Percentiles rank a stretch among this genome's conserved stretches.
phyloP scores from a whole-genome alignment of 2,797 vertebrate species.

The Artibeus lituratus region DNA sequence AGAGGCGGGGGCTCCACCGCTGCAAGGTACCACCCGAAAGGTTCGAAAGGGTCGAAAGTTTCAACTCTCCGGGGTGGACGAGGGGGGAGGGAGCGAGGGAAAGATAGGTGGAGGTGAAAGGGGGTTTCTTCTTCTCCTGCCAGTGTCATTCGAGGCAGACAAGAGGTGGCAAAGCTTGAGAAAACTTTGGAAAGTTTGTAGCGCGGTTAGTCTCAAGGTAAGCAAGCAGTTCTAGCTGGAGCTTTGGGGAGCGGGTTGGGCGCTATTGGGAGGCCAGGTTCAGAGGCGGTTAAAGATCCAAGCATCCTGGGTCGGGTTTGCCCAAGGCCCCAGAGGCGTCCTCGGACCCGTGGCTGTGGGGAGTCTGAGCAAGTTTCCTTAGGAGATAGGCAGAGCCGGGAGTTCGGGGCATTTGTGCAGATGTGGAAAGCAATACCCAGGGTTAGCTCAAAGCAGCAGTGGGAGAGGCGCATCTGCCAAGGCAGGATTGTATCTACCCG shows the following conservation, averaged over 20 bases:
- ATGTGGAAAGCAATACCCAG: background rate
- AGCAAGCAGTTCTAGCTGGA: background rate
- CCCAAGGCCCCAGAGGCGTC: background rate
- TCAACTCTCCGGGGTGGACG: background rate
- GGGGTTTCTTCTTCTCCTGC: background rate
- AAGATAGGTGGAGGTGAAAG: background rate
- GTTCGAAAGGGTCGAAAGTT: constrained; percentile 36
- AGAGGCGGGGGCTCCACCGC: background rate
- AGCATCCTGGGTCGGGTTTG: background rate
- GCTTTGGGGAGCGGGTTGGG: background rate
- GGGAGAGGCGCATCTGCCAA: background rate
- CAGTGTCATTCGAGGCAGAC: background rate
- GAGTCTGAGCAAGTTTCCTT: background rate
- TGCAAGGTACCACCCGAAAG: background rate
- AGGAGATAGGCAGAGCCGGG: background rate
- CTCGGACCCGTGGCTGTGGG: background rate
- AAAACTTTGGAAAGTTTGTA: constrained; percentile 62
- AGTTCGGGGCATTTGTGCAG: background rate
- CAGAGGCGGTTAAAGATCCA: background rate
- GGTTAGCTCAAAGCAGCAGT: background rate
- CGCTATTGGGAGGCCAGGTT: background rate
- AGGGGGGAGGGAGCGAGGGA: background rate
- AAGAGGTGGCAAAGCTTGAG: background rate
- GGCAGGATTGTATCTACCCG: background rate
- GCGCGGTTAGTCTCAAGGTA: background rate